Percentiles rank a stretch among this genome's conserved stretches.
phyloP scores from a whole-genome alignment of 2,113 vertebrate genomes.

The Pristiophorus japonicus region DNA sequence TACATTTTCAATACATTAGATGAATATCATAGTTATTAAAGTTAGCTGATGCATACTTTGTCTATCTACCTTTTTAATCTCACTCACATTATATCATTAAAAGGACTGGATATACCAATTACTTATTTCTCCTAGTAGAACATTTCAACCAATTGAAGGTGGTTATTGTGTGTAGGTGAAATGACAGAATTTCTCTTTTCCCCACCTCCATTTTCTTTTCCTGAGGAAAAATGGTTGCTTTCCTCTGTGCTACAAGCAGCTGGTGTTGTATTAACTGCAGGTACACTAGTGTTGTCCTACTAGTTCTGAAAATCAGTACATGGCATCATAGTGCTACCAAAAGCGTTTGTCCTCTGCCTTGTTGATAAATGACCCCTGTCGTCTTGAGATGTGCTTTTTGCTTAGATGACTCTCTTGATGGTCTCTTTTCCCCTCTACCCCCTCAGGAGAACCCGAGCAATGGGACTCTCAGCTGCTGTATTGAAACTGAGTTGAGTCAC shows the following conservation, averaged over 20 bases:
- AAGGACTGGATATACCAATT: background rate
- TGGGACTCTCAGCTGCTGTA: slow-evolving; percentile 37
- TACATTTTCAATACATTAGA: background rate
- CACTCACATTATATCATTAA: background rate
- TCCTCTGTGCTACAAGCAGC: slow-evolving; percentile 11
- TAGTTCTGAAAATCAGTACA: slow-evolving; percentile 35
- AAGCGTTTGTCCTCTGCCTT: slow-evolving; percentile 27
- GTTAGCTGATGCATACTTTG: background rate
- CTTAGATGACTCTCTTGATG: slow-evolving; percentile 38
- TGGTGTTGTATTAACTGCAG: slow-evolving; percentile 25
- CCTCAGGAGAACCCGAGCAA: slow-evolving; percentile 28
- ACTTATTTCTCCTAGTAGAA: background rate
- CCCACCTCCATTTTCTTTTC: too few relatives aligned
- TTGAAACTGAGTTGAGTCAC: slow-evolving; percentile 37
- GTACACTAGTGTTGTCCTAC: background rate
- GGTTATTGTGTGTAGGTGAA: background rate
- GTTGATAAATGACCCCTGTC: slow-evolving; percentile 37
- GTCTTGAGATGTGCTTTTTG: slow-evolving; percentile 36
- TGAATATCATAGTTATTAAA: background rate
- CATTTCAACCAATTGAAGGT: background rate
- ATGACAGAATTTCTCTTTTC: background rate
- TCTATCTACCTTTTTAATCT: background rate
- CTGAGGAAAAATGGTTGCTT: background rate
- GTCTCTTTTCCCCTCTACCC: slow-evolving; percentile 26
- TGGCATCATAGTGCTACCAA: slow-evolving; percentile 27